Percentiles rank a stretch among this genome's conserved stretches.
These are phyloP conservation scores for Syrphus vitripennis DNA, from an alignment of 2,888 invertebrate species.

Conservation along the genomic window DNA sequence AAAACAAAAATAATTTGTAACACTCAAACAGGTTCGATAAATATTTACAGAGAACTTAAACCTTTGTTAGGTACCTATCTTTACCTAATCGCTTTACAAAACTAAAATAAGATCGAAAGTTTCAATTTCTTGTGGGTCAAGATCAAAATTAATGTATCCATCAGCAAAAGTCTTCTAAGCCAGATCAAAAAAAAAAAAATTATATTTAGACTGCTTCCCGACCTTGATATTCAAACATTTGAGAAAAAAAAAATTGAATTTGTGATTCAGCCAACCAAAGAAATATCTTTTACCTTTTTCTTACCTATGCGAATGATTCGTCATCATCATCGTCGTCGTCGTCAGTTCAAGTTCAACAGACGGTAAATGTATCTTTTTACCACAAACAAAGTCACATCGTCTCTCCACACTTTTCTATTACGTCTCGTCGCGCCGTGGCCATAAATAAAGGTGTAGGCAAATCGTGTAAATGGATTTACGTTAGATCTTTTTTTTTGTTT, in stretches of 20 bases:
- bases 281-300: background rate
- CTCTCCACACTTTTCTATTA: background rate
- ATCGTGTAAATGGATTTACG: background rate
- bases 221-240: background rate
- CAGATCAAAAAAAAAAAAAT: background rate
- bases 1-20: too few relatives aligned
- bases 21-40: background rate
- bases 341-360: slow-evolving; percentile 62
- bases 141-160: background rate
- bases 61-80: too few relatives aligned
- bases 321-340: slow-evolving; percentile 43
- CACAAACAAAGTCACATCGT: background rate
- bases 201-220: background rate
- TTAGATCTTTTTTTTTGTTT: background rate
- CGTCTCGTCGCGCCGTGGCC: background rate
- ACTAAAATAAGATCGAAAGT: background rate
- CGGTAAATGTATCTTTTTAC: slow-evolving; percentile 40
- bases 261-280: background rate
- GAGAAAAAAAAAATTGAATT: slow-evolving; percentile 12
- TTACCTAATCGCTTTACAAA: too few relatives aligned
- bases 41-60: background rate
- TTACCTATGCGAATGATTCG: slow-evolving; percentile 39
- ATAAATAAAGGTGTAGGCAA: background rate
- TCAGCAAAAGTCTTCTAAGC: background rate
- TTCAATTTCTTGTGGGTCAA: slow-evolving; percentile 4